phyloP scores from a whole-genome alignment of 2,113 vertebrate species.

The Vidua chalybeata region DNA sequence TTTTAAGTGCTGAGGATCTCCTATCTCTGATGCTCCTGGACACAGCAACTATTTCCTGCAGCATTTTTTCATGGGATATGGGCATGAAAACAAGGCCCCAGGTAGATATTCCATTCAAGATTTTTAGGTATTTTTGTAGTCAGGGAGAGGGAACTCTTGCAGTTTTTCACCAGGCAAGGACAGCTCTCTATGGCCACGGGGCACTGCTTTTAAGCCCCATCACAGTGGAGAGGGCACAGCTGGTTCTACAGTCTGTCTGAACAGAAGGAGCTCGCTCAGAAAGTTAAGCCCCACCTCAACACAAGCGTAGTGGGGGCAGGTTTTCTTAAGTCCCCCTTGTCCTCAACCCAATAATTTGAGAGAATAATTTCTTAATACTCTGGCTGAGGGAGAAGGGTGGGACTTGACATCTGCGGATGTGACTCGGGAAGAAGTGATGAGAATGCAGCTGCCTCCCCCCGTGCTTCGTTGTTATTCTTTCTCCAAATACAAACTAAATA shows the following conservation, averaged over 20 bases:
- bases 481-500: constrained; percentile 64
- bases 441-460: constrained; percentile 47
- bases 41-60: background rate
- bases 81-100: background rate
- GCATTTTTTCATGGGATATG: background rate
- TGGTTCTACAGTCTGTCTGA: background rate
- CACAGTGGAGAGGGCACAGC: rapidly evolving
- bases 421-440: constrained; percentile 25
- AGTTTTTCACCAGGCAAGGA: background rate
- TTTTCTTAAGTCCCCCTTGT: background rate
- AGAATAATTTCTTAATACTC: background rate
- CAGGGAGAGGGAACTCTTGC: background rate
- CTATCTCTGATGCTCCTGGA: background rate
- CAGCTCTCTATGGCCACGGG: background rate
- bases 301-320: background rate
- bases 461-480: constrained; percentile 29
- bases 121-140: background rate
- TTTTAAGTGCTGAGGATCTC: background rate
- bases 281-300: background rate
- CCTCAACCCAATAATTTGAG: background rate
- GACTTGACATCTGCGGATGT: background rate
- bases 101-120: background rate
- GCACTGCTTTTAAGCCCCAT: background rate
- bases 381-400: background rate
- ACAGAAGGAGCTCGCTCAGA: background rate